Evolutionary conservation across 2,888 invertebrate genomes (phyloP).

Genomic region (Euspilapteryx auroguttella): DNA sequence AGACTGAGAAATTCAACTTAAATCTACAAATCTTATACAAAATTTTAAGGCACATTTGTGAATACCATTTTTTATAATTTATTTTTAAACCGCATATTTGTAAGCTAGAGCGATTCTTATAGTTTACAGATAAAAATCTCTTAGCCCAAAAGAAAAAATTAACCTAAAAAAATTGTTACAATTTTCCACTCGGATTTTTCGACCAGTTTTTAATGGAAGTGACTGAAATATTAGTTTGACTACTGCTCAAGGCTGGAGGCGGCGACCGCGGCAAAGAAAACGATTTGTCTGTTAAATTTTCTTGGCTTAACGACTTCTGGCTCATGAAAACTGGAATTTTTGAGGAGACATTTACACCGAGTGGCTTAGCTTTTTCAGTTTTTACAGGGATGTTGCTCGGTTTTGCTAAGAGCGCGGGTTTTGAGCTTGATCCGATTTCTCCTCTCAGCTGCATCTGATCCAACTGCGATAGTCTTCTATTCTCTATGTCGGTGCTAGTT

Average conservation of each 20-base stretch:
- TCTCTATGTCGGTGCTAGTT: slow-evolving; percentile 52
- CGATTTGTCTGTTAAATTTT: slow-evolving; percentile 39
- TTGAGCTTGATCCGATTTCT: slow-evolving; percentile 20
- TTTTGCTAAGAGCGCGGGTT: slow-evolving; percentile 39
- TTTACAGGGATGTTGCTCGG: slow-evolving; percentile 53
- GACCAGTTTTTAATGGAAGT: slow-evolving; percentile 68
- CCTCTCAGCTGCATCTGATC: slow-evolving; percentile 43
- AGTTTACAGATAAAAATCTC: background rate
- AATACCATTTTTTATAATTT: background rate
- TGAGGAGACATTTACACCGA: slow-evolving; percentile 30
- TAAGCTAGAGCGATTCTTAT: background rate
- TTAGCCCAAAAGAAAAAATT: too few relatives aligned
- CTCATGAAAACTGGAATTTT: slow-evolving; percentile 54
- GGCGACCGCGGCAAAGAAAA: slow-evolving; percentile 43
- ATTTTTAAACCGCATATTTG: background rate
- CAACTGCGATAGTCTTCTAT: slow-evolving; percentile 59
- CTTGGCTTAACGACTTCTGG: slow-evolving; percentile 51
- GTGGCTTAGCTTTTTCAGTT: slow-evolving; percentile 26
- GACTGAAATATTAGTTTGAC: slow-evolving; percentile 54
- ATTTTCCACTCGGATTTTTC: slow-evolving; percentile 49
- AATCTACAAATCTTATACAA: too few relatives aligned
- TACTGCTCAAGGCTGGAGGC: slow-evolving; percentile 27
- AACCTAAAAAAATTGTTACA: slow-evolving; percentile 10
- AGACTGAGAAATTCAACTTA: too few relatives aligned
- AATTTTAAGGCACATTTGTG: too few relatives aligned